Evolutionary conservation across 2,113 vertebrate species (phyloP).

Genomic region (Acrocephalus kingi): DNA sequence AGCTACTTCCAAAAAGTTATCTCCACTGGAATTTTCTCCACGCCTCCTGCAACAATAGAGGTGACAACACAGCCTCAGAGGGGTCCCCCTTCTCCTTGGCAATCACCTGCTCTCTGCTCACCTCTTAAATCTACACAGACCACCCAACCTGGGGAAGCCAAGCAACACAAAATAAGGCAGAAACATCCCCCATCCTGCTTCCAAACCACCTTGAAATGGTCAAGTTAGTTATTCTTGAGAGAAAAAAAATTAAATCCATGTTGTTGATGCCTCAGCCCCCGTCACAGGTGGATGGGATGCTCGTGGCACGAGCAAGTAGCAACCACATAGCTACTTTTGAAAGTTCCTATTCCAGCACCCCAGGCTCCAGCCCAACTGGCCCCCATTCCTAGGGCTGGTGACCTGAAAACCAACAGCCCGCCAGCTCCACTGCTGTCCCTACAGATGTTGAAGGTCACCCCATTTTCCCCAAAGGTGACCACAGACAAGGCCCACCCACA

Average conservation of each 20-base stretch:
- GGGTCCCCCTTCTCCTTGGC: not conserved
- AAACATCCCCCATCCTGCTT: not conserved
- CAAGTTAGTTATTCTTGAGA: not conserved
- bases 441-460: not conserved
- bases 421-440: not conserved
- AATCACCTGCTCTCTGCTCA: not conserved
- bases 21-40: not conserved
- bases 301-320: not conserved
- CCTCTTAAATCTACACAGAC: not conserved
- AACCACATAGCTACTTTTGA: not conserved
- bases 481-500: not conserved
- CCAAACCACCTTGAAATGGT: not conserved
- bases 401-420: not conserved
- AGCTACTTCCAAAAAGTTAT: not conserved
- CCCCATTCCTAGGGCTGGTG: not conserved
- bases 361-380: not conserved
- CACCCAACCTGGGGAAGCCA: not conserved
- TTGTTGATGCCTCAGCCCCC: not conserved
- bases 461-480: not conserved
- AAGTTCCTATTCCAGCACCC: not conserved
- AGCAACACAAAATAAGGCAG: not conserved
- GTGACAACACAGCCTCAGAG: not conserved
- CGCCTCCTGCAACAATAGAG: not conserved
- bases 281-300: accelerated
- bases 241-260: not conserved